Evolutionary conservation across 2,888 invertebrate species (phyloP).

Genomic region (Pharmacophagus antenor): DNA sequence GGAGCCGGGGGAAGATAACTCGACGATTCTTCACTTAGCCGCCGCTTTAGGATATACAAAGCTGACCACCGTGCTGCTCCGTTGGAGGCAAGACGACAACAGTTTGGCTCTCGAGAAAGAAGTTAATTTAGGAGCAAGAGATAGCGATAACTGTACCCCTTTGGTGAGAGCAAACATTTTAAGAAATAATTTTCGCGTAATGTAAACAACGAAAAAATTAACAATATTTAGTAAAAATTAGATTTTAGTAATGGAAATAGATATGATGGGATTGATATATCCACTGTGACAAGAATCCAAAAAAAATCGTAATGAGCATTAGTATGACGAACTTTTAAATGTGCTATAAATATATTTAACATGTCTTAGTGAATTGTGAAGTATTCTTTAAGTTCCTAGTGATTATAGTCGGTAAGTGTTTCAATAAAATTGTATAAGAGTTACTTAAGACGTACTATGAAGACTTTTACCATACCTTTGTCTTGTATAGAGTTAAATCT

Average conservation of each 20-base stretch:
- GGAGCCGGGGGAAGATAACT: slow-evolving; percentile 69
- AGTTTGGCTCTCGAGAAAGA: slow-evolving; percentile 93
- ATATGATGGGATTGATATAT: no score
- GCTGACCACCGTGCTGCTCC: slow-evolving; percentile 89
- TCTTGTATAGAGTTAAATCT: background rate
- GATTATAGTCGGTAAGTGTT: background rate
- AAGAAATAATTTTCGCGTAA: slow-evolving; percentile 12
- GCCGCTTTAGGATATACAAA: slow-evolving; percentile 94
- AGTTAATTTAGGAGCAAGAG: slow-evolving; percentile 94
- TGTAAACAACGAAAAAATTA: no score
- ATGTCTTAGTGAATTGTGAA: no score
- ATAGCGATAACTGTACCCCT: slow-evolving; percentile 94
- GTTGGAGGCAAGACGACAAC: slow-evolving; percentile 94
- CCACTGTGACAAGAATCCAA: no score
- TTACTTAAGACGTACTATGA: no score
- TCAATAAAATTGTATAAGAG: background rate
- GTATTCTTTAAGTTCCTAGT: background rate
- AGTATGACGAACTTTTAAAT: background rate
- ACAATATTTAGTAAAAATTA: no score
- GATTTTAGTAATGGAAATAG: no score
- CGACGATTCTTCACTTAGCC: slow-evolving; percentile 93
- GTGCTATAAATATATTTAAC: background rate
- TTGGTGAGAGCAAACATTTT: slow-evolving; percentile 81
- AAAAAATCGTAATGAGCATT: background rate
- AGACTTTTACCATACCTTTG: no score